Evolutionary conservation across 2,888 invertebrate species (phyloP), one percentile per base, ranked within the genome.

Genomic region (Pemphredon lugubris): DNA sequence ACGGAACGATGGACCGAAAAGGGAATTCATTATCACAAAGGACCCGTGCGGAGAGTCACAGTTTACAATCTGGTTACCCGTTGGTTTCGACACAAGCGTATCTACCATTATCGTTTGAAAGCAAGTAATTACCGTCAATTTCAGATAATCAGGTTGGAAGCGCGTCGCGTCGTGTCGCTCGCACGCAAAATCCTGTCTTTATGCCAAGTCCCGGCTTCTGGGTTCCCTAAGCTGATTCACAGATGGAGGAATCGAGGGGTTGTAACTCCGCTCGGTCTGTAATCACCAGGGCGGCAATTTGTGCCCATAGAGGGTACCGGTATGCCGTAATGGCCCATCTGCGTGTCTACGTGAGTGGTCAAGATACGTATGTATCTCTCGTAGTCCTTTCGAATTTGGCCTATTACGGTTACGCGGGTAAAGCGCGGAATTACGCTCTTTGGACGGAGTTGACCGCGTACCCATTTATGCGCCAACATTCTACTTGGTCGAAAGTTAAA

Each of bases 281-380:
- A 83, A 82, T 82, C 78, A 79, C 75, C 69, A 63, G 72, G 54
- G 39, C 50, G 50, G 73, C 71, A 67, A 78, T 75, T 78, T 75
- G 64, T 54, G 60, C 51, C 57, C 50, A 39, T 48, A 50, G 13
- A 58, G 50, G 30, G 58, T 11, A n/a, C 53, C 45, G 37, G 64
- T 53, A 64, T 39, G 55, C 70, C 39, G 61, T 75, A 75, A 79
- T 73, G 59, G 63, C 58, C 70, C 64, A 66, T 71, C 73, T 16
- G 42, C 59, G 47, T 53, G 44, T 61, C 54, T 54, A 26, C 51
- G 57, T 60, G 39, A 48, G 26, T 51, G 20, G 45, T 59, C 61
- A 73, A 69, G 61, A 69, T 60, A 63, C 55, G 55, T 32, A 44
- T 34, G 42, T 26, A 34, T 34, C 9, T n/a, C 6, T 4, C 34